Conservation (phyloP, 2,113 vertebrate species). For the Jaculus jaculus region DNA sequence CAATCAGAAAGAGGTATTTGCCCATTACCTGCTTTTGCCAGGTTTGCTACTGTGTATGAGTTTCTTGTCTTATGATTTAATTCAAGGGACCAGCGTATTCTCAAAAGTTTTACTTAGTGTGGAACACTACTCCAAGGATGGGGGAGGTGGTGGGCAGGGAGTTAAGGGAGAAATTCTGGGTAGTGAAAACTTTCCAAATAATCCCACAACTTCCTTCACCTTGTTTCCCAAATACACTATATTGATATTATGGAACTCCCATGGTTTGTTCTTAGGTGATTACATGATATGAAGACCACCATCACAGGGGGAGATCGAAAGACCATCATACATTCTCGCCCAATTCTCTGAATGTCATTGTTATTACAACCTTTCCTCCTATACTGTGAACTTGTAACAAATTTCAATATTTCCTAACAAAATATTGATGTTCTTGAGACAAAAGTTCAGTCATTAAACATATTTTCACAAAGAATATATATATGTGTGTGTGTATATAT, state of each 20-base stretch:
- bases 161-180: neutral
- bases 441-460: neutral
- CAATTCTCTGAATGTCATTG: neutral
- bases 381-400: neutral
- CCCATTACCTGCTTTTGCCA: neutral
- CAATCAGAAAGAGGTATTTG: neutral
- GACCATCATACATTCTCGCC: neutral
- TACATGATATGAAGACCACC: neutral
- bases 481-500: too few relatives aligned
- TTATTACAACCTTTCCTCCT: neutral
- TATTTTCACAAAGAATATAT: conserved; percentile 8
- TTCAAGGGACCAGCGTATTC: fast-evolving
- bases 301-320: neutral
- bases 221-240: neutral
- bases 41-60: neutral
- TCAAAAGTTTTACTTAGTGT: neutral
- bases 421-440: neutral
- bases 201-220: neutral
- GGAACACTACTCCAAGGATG: neutral
- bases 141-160: neutral
- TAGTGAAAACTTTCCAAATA: neutral
- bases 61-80: neutral
- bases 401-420: neutral
- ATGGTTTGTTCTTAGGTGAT: neutral
- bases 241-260: neutral